Conservation (phyloP, 2,888 invertebrate genomes). For the Drosophila parthenogenetica region DNA sequence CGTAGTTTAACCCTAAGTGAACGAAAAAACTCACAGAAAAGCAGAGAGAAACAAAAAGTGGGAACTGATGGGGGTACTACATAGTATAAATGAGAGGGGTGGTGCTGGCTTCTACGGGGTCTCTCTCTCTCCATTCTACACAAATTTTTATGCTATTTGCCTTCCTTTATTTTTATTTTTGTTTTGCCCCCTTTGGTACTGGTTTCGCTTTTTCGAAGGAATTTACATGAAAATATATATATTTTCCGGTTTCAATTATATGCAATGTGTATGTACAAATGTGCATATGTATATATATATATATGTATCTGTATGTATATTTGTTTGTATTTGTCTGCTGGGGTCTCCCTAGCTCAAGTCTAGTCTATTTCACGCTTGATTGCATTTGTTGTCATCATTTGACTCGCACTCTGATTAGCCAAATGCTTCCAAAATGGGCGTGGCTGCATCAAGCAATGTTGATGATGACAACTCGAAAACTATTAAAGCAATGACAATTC, state of each 20-base stretch:
- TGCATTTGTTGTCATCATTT: slow-evolving; percentile 62
- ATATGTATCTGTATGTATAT: not conserved
- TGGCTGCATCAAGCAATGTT: slow-evolving; percentile 31
- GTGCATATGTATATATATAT: slow-evolving; percentile 12
- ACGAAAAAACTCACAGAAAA: slow-evolving; percentile 9
- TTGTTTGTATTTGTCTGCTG: slow-evolving; percentile 22
- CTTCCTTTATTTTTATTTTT: slow-evolving; percentile 16
- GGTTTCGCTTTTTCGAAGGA: slow-evolving; percentile 59
- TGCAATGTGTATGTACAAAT: slow-evolving; percentile 42
- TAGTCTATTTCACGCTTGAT: slow-evolving; percentile 79
- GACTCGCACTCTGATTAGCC: slow-evolving; percentile 63
- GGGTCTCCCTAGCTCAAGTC: slow-evolving; percentile 50
- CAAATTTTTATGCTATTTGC: slow-evolving; percentile 55
- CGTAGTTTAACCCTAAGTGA: slow-evolving; percentile 69
- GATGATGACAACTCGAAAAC: slow-evolving; percentile 25
- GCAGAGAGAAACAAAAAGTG: slow-evolving; percentile 20
- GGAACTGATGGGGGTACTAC: slow-evolving; percentile 34
- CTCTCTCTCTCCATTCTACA: slow-evolving; percentile 33
- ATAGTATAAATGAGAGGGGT: slow-evolving; percentile 15
- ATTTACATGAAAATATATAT: slow-evolving; percentile 83
- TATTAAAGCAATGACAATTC: slow-evolving; percentile 31
- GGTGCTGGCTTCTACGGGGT: slow-evolving; percentile 2
- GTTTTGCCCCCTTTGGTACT: slow-evolving; percentile 41
- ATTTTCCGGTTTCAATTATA: slow-evolving; percentile 84
- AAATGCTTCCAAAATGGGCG: slow-evolving; percentile 39